Evolutionary conservation across 2,797 vertebrate genomes (phyloP).

Genomic region (Alosa sapidissima): DNA sequence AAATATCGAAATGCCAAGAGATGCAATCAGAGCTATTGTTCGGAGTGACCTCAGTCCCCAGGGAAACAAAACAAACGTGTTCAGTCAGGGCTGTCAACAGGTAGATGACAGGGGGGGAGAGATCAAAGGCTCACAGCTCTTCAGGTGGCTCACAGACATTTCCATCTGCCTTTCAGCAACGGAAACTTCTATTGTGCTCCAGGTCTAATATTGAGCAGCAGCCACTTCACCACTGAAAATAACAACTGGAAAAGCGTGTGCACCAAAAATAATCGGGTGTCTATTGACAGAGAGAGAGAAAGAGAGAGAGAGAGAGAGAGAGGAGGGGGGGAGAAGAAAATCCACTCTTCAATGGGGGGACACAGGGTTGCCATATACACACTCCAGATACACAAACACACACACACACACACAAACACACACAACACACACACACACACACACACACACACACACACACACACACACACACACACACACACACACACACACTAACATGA

Average conservation of each 20-base stretch:
- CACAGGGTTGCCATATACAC: conserved; percentile 60
- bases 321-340: neutral
- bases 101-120: conserved; percentile 53
- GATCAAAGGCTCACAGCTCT: conserved; percentile 60
- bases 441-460: conserved; percentile 62
- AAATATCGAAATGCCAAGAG: conserved; percentile 14
- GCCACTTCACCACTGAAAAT: conserved; percentile 57
- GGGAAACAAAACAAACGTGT: neutral
- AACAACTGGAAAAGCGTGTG: conserved; percentile 71
- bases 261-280: conserved; percentile 61
- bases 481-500: conserved; percentile 59
- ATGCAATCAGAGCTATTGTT: conserved; percentile 19
- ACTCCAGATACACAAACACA: conserved; percentile 56
- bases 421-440: no score
- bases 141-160: conserved; percentile 24
- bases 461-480: conserved; percentile 61
- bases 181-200: conserved; percentile 50
- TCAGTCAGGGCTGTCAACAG: conserved; percentile 34
- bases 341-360: no score
- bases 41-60: neutral
- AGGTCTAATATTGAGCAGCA: conserved; percentile 58
- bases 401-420: conserved; percentile 52
- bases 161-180: conserved; percentile 51
- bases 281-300: conserved; percentile 45
- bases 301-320: conserved; percentile 28